Base-by-base conservation (phyloP, 2,888 invertebrate species). In the Drosophila longiperda region DNA sequence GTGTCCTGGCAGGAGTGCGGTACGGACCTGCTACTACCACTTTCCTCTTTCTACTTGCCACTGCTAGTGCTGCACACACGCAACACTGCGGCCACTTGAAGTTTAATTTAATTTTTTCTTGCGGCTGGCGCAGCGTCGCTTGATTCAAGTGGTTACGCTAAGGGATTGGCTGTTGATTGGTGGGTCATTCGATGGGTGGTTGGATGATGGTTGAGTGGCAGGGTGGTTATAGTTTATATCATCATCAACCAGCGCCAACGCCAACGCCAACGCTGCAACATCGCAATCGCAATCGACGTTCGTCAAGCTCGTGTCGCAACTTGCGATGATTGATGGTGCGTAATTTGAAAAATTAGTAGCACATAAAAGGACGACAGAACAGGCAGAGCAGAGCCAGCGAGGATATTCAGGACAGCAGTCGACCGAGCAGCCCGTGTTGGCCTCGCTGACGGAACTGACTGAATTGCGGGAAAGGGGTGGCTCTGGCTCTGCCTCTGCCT, bases 341-440 rank as follows among this genome's bases (percentile, higher is more conserved):
- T 90, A 91, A 91, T 91, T 91, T 90, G 90, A 90, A 80, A 90
- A 90, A 90, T 89, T 87, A 89, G 90, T 89, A 87, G 89, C 89
- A 72, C 66, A 68, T 62, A 71, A 75, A 80, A 68, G 73, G 61
- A 66, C 49, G 61, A 66, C 49, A 34, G 67, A 45, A 45, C 45
- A 34, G 67, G 29, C 66, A 40, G 67, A 36, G 26, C 53, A 49
- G 32, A 49, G 32, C 36, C 40, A 42, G 53, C 54, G 2, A 34
- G 45, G 29, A 59, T 48, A 53, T 33, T 33, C 49, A 55, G 40
- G 38, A 34, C 49, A 38, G 26, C 48, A 34, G 50, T 11, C 6
- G 36, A 36, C 20, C 11, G 38, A 58, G 48, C 60, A 36, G 36
- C 26, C 32, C n/a, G 40, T 23, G 23, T 23, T 53, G 7, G 20